Conservation (phyloP, 2,888 invertebrate species). For the Hofmannophila pseudospretella region DNA sequence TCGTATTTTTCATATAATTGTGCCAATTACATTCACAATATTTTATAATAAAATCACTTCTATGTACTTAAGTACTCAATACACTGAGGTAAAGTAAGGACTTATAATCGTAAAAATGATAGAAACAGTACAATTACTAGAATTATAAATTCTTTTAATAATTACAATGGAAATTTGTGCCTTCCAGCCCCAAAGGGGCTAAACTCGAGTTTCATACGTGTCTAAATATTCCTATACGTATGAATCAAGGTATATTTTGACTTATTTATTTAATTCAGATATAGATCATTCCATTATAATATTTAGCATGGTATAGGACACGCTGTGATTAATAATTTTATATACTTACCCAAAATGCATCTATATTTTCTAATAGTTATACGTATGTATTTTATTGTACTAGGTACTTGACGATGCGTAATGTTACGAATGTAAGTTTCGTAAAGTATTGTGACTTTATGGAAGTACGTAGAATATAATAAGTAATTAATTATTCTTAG, state of each 20-base stretch:
- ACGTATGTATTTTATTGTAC: conserved; percentile 21
- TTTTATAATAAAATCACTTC: conserved; percentile 11
- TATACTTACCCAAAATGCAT: conserved; percentile 24
- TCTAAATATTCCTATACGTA: conserved; percentile 20
- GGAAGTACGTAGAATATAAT: conserved; percentile 60
- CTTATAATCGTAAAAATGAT: conserved; percentile 8
- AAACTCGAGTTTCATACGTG: conserved; percentile 9
- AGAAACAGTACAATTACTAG: conserved; percentile 43
- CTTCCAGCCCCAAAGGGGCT: conserved; percentile 19
- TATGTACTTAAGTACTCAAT: too few relatives aligned
- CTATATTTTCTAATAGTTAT: conserved; percentile 53
- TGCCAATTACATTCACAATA: conserved; percentile 36
- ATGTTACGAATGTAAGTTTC: conserved; percentile 60
- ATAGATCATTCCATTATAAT: conserved; percentile 59
- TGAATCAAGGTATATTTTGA: conserved; percentile 33
- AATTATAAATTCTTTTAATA: conserved; percentile 33
- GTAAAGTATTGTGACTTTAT: conserved; percentile 48
- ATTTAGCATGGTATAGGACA: conserved; percentile 47
- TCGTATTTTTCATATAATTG: conserved; percentile 14
- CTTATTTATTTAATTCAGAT: conserved; percentile 38
- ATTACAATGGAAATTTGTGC: conserved; percentile 17
- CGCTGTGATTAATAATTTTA: conserved; percentile 59
- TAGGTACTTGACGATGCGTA: conserved; percentile 39
- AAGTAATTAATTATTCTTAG: too few relatives aligned
- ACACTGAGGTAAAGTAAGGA: too few relatives aligned